phyloP scores from a whole-genome alignment of 2,888 invertebrate species.

The Erynnis tages region DNA sequence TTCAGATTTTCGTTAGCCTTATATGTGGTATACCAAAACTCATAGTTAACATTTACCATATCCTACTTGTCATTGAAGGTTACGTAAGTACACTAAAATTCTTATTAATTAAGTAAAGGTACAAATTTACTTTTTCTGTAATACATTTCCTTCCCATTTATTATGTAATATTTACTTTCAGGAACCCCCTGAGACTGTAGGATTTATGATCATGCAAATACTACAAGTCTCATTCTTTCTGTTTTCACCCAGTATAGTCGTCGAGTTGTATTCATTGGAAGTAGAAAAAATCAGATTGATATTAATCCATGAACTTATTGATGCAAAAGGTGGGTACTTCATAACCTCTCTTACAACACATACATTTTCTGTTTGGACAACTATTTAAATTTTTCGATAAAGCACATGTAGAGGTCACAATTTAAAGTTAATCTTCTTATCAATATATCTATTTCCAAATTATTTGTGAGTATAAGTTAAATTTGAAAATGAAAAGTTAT shows the following conservation, averaged over 20 bases:
- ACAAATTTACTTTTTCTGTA: too few relatives aligned
- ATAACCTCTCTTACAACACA: too few relatives aligned
- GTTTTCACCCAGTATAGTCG: conserved; percentile 59
- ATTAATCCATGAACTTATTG: conserved; percentile 55
- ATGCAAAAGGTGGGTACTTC: conserved; percentile 55
- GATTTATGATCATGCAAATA: conserved; percentile 53
- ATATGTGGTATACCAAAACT: conserved; percentile 63
- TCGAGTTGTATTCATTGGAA: conserved; percentile 57
- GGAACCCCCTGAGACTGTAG: conserved; percentile 47
- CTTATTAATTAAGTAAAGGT: neutral
- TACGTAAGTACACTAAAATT: conserved; percentile 46
- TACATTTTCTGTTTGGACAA: too few relatives aligned
- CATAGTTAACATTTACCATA: conserved; percentile 56
- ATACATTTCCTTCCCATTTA: too few relatives aligned
- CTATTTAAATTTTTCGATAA: too few relatives aligned
- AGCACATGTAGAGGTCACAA: too few relatives aligned
- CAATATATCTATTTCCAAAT: too few relatives aligned
- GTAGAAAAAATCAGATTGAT: conserved; percentile 57
- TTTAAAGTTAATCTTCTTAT: too few relatives aligned
- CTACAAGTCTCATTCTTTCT: conserved; percentile 57
- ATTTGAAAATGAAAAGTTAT: too few relatives aligned
- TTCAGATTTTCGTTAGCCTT: conserved; percentile 63
- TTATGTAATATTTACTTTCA: conserved; percentile 36
- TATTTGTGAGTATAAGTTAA: too few relatives aligned
- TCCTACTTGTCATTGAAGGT: conserved; percentile 56